Conservation (phyloP, 2,888 invertebrate genomes). For the Fragum sueziense region DNA sequence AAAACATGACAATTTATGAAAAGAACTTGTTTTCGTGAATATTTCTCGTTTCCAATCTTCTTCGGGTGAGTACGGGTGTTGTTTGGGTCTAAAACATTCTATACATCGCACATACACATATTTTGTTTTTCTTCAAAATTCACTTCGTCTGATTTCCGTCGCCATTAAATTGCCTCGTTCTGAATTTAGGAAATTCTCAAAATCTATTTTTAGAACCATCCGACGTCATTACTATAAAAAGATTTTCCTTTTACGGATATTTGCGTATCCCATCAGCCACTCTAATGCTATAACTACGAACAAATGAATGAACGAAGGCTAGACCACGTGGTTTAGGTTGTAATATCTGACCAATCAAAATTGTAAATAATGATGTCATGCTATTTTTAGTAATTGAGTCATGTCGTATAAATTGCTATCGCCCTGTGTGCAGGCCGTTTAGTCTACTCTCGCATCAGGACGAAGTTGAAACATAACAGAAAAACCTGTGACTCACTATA, state of each 20-base stretch:
- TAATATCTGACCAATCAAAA: conserved; percentile 85
- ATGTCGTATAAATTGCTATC: conserved; percentile 72
- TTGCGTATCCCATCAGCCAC: conserved; percentile 58
- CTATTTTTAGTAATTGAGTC: conserved; percentile 85
- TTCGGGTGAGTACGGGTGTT: background rate
- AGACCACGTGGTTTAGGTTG: conserved; percentile 61
- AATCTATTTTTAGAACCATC: conserved; percentile 7
- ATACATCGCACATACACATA: no score
- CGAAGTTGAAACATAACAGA: conserved; percentile 44
- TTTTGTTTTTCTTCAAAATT: no score
- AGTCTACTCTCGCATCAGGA: conserved; percentile 55
- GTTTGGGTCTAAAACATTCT: background rate
- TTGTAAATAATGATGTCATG: conserved; percentile 86
- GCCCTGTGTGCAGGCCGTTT: conserved; percentile 47
- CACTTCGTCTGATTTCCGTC: conserved; percentile 11
- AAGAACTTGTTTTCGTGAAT: no score
- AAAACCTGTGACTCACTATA: conserved; percentile 55
- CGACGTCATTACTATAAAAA: conserved; percentile 56
- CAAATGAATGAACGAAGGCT: conserved; percentile 31
- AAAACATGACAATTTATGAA: no score
- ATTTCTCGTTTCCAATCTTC: no score
- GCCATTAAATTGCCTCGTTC: background rate
- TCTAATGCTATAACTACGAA: conserved; percentile 51
- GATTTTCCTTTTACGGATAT: conserved; percentile 62
- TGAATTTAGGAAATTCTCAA: conserved; percentile 11